phyloP scores from a whole-genome alignment of 2,797 vertebrate species.

The Muraenolepis orangiensis region DNA sequence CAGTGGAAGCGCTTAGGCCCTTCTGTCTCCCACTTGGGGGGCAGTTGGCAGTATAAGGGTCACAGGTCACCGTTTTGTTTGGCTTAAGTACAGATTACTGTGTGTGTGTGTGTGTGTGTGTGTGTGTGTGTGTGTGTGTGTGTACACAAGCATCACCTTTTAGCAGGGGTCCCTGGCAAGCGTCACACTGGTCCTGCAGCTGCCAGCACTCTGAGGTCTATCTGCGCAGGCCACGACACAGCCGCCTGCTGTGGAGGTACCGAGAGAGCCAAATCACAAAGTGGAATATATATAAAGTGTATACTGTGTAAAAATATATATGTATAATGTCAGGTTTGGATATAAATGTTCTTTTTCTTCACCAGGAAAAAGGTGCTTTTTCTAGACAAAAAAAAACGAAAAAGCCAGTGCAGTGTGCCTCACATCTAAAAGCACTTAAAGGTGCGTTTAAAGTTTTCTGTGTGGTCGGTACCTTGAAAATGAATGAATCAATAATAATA shows the following conservation, averaged over 20 bases:
- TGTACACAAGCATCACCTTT: conserved; percentile 66
- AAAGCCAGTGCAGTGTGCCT: no score
- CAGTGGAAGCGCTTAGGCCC: no score
- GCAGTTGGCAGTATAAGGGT: no score
- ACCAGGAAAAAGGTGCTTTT: no score
- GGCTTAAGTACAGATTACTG: not conserved
- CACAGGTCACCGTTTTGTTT: not conserved
- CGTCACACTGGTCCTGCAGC: conserved; percentile 81
- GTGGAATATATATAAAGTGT: not conserved
- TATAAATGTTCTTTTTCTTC: no score
- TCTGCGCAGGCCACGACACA: conserved; percentile 74
- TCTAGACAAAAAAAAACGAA: no score
- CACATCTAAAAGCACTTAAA: no score
- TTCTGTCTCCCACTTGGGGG: no score
- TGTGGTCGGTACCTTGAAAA: not conserved
- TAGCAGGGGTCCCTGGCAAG: conserved; percentile 80
- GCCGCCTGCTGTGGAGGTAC: conserved; percentile 62
- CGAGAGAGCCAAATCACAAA: conserved; percentile 36
- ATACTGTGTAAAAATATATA: no score
- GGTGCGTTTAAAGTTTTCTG: no score
- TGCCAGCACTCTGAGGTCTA: conserved; percentile 83
- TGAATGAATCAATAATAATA: not conserved
- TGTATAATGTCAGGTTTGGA: no score
- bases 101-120: conserved; percentile 5
- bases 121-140: conserved; percentile 9